phyloP scores from a whole-genome alignment of 2,888 invertebrate species.

The Hylaea fasciaria region DNA sequence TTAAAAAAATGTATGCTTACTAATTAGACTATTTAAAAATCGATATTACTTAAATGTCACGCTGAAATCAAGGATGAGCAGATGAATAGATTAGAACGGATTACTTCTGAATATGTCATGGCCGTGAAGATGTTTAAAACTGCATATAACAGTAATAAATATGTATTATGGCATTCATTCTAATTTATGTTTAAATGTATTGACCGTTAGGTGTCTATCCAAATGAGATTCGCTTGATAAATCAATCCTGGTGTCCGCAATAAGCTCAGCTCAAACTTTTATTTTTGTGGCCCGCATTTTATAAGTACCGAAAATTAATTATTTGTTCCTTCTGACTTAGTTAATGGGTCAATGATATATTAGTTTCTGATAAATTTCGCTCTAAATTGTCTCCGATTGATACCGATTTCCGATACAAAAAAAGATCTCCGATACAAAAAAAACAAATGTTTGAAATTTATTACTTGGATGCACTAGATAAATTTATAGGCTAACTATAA shows the following conservation, averaged over 20 bases:
- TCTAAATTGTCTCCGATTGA: too few relatives aligned
- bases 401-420: too few relatives aligned
- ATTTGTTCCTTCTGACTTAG: too few relatives aligned
- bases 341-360: too few relatives aligned
- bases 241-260: too few relatives aligned
- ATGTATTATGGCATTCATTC: background rate
- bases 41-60: conserved; percentile 31
- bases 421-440: too few relatives aligned
- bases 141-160: conserved; percentile 10
- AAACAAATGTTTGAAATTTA: too few relatives aligned
- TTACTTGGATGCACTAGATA: too few relatives aligned
- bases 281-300: background rate
- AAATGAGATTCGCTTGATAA: background rate
- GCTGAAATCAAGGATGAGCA: conserved; percentile 31
- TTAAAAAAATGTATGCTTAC: conserved; percentile 4
- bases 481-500: too few relatives aligned
- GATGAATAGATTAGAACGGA: conserved; percentile 36
- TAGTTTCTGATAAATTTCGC: too few relatives aligned
- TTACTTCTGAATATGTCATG: conserved; percentile 40
- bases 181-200: conserved; percentile 7
- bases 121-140: conserved; percentile 28
- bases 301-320: too few relatives aligned
- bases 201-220: background rate
- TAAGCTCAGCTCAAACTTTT: background rate
- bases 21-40: conserved; percentile 11